Conservation (phyloP, 2,113 vertebrate species). For the Motacilla tschutschensis region DNA sequence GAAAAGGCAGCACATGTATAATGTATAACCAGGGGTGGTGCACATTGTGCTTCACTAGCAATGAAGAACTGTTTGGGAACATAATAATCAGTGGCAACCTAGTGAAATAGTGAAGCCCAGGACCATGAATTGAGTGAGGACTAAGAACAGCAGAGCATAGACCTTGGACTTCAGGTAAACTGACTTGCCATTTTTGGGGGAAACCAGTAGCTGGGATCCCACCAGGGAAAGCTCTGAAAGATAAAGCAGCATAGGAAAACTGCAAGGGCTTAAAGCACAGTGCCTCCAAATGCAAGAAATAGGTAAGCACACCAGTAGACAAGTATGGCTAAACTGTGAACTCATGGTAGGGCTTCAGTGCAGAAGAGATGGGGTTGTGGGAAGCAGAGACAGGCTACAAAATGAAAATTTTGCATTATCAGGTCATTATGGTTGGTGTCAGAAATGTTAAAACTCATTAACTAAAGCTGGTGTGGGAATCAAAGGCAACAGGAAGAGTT, state of each 20-base stretch:
- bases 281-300: background rate
- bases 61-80: background rate
- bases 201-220: background rate
- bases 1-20: background rate
- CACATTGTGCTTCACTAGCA: background rate
- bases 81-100: background rate
- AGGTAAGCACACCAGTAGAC: background rate
- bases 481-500: background rate
- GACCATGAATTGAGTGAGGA: background rate
- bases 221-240: background rate
- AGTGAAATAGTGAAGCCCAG: background rate
- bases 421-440: background rate
- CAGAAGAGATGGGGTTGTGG: rapidly evolving
- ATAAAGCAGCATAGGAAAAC: background rate
- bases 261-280: background rate
- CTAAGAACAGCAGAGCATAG: background rate
- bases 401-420: background rate
- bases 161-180: background rate
- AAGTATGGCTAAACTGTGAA: background rate
- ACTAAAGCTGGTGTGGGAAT: background rate
- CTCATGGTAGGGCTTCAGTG: background rate
- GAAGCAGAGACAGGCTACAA: background rate
- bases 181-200: background rate
- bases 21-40: background rate
- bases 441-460: background rate